Conservation (phyloP, 2,888 invertebrate species). For the Coremacera marginata region DNA sequence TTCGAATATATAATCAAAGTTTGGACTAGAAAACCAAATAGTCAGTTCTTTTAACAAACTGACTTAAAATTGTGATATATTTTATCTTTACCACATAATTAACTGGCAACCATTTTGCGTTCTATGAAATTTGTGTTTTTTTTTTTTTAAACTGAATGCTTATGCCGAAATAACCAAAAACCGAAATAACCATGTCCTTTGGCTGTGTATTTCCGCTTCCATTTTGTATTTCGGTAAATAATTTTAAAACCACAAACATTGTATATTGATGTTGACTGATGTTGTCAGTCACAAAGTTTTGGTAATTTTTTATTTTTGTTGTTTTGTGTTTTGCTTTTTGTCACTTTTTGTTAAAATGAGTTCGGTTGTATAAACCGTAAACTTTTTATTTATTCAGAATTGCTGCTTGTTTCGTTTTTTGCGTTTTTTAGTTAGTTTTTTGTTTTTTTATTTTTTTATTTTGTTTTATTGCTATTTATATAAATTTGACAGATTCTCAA, state of each 20-base stretch:
- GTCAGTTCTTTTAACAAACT: too few species aligned
- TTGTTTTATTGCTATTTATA: too few species aligned
- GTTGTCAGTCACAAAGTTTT: conserved; percentile 10
- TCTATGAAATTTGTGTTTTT: neutral
- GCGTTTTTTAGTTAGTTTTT: neutral
- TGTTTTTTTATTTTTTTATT: neutral
- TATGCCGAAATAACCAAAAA: neutral
- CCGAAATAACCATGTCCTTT: too few species aligned
- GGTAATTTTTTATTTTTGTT: neutral
- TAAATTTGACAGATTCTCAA: too few species aligned
- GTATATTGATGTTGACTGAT: neutral
- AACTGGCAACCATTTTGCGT: neutral
- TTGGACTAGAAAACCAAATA: too few species aligned
- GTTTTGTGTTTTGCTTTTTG: neutral
- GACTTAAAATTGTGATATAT: too few species aligned
- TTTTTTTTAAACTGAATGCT: neutral
- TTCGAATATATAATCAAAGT: too few species aligned
- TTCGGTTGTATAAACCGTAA: neutral
- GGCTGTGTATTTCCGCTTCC: conserved; percentile 16
- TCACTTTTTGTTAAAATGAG: neutral
- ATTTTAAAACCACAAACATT: conserved; percentile 24
- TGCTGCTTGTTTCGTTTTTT: neutral
- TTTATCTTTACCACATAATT: too few species aligned
- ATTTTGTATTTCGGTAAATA: conserved; percentile 6
- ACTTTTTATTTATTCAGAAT: neutral